Conservation (phyloP, 2,888 invertebrate species). For the Cheilosia scutellata region DNA sequence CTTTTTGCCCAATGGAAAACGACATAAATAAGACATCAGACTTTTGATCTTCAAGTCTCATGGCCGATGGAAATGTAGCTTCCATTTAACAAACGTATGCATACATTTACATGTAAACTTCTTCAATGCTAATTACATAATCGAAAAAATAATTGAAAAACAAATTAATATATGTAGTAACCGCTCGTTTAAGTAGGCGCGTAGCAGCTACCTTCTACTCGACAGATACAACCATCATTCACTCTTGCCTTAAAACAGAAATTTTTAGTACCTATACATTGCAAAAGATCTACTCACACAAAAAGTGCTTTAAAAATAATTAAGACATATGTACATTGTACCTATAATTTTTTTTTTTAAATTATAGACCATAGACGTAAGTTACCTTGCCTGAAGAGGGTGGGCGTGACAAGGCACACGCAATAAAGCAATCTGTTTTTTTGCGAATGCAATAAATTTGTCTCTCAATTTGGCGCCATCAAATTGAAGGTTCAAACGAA, state of each 20-base stretch:
- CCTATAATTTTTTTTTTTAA: neutral
- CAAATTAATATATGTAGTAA: neutral
- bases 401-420: constrained; percentile 26
- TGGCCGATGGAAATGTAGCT: constrained; percentile 1
- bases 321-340: neutral
- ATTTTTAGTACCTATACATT: neutral
- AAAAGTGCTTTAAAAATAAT: neutral
- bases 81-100: constrained; percentile 10
- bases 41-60: neutral
- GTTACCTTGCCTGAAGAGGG: constrained; percentile 19
- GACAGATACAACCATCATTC: constrained; percentile 1
- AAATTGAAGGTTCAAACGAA: constrained; percentile 42
- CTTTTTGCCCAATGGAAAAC: too few relatives aligned
- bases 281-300: neutral
- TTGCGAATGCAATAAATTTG: constrained; percentile 22
- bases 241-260: neutral
- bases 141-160: neutral
- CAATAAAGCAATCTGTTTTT: constrained; percentile 9
- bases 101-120: constrained; percentile 11
- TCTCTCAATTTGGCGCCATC: constrained; percentile 38
- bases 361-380: constrained; percentile 9
- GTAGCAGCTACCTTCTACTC: neutral
- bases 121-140: constrained; percentile 12
- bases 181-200: neutral
- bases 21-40: too few relatives aligned